These are phyloP conservation scores for Falco punctatus DNA, from an alignment of 2,113 vertebrate species.

Conservation along the genomic window DNA sequence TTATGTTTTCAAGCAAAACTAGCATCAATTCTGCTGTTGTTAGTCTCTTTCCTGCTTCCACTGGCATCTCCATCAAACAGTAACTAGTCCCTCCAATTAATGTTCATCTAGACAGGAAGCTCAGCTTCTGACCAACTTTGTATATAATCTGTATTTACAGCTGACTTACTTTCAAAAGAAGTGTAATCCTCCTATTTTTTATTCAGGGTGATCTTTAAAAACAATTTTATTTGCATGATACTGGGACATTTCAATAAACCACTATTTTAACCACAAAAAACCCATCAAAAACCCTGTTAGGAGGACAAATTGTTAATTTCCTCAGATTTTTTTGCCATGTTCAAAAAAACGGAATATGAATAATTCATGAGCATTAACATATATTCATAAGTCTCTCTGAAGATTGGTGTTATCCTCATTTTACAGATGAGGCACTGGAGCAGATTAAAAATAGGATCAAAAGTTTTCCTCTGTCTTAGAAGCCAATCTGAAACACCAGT, in stretches of 20 bases:
- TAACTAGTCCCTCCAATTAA: neutral
- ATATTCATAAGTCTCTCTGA: neutral
- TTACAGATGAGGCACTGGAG: neutral
- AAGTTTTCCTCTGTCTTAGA: neutral
- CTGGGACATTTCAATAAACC: neutral
- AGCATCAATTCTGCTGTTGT: neutral
- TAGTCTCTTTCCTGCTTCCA: neutral
- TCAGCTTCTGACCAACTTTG: neutral
- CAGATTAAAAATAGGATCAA: neutral
- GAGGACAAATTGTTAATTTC: neutral
- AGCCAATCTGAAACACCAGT: neutral
- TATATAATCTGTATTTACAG: neutral
- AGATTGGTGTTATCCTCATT: neutral
- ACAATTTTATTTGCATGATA: neutral
- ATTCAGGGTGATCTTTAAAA: neutral
- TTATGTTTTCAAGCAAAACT: neutral
- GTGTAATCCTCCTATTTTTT: neutral
- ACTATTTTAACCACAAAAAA: neutral
- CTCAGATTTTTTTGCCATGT: neutral
- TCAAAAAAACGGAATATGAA: neutral
- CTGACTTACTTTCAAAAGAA: neutral
- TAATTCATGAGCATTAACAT: neutral
- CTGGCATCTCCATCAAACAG: neutral
- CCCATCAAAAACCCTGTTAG: neutral
- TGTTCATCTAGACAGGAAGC: neutral